Percentiles rank a stretch among this genome's conserved stretches.
Conservation (phyloP, 2,888 invertebrate genomes). For the Aspidapion aeneum region DNA sequence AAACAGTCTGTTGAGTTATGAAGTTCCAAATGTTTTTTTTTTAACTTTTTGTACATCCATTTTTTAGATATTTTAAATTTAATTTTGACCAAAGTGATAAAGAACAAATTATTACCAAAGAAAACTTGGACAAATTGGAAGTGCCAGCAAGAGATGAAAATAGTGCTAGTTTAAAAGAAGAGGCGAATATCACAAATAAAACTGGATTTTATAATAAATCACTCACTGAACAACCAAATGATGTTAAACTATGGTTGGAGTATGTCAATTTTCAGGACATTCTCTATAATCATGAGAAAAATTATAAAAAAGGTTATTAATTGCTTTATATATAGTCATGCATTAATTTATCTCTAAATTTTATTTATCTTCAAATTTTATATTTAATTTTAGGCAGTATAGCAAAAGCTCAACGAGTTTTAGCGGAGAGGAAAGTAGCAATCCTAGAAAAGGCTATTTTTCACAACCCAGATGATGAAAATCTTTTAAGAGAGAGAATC, state of each 20-base stretch:
- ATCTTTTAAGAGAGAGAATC: conserved; percentile 51
- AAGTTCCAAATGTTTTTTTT: neutral
- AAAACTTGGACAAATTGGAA: conserved; percentile 27
- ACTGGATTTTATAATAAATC: conserved; percentile 54
- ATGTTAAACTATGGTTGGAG: conserved; percentile 58
- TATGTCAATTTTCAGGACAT: conserved; percentile 57
- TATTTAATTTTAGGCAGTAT: conserved; percentile 31
- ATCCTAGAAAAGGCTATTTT: conserved; percentile 59
- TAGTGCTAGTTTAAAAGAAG: conserved; percentile 43
- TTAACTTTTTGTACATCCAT: neutral
- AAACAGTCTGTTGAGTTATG: neutral
- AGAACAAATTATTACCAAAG: conserved; percentile 34
- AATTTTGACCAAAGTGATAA: conserved; percentile 23
- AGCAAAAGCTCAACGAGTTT: conserved; percentile 46
- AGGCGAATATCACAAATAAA: conserved; percentile 50
- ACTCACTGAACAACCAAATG: conserved; percentile 50
- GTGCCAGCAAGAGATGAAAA: conserved; percentile 30
- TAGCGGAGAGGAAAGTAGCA: conserved; percentile 56
- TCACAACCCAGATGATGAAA: conserved; percentile 53
- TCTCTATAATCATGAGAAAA: conserved; percentile 48
- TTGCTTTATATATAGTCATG: too few relatives aligned
- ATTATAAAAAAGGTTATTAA: conserved; percentile 40
- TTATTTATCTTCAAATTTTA: too few relatives aligned
- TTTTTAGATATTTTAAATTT: neutral
- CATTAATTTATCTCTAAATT: too few relatives aligned